Percentiles rank a stretch among this genome's conserved stretches.
Conservation (phyloP, 2,888 invertebrate genomes). For the Acanthopleura granulata region DNA sequence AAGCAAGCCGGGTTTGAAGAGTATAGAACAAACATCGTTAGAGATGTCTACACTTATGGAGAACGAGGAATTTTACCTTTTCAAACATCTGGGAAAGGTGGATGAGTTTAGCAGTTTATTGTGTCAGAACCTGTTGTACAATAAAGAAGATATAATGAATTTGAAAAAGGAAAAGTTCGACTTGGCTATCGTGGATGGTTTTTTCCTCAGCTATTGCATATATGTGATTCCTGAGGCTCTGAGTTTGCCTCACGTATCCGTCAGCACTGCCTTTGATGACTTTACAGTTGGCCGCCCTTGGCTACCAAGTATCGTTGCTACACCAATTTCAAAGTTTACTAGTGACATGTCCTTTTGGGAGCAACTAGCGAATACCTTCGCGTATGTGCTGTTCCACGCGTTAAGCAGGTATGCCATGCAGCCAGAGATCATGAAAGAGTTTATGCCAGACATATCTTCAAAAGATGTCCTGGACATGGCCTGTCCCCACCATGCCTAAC, state of each 20-base stretch:
- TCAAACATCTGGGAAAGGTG: background rate
- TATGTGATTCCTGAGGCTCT: constrained; percentile 24
- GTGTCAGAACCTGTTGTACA: background rate
- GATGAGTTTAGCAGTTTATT: background rate
- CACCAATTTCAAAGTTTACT: background rate
- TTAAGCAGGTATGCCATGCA: background rate
- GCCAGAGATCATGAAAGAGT: constrained; percentile 30
- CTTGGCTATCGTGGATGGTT: constrained; percentile 26
- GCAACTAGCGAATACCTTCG: background rate
- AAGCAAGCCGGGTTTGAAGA: background rate
- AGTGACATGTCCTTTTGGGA: background rate
- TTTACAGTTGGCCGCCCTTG: background rate
- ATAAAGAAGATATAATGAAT: background rate
- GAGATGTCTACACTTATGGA: background rate
- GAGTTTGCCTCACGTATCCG: constrained; percentile 25
- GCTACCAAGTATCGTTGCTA: background rate
- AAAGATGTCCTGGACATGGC: constrained; percentile 27
- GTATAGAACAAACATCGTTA: background rate
- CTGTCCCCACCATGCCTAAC: constrained; percentile 37
- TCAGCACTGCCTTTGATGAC: constrained; percentile 2
- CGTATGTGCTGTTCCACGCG: background rate
- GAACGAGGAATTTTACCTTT: background rate
- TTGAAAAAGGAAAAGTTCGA: constrained; percentile 22
- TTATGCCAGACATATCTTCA: constrained; percentile 36
- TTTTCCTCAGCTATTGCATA: constrained; percentile 7